phyloP scores from a whole-genome alignment of 2,113 vertebrate genomes.

The Platycercus adscitus region DNA sequence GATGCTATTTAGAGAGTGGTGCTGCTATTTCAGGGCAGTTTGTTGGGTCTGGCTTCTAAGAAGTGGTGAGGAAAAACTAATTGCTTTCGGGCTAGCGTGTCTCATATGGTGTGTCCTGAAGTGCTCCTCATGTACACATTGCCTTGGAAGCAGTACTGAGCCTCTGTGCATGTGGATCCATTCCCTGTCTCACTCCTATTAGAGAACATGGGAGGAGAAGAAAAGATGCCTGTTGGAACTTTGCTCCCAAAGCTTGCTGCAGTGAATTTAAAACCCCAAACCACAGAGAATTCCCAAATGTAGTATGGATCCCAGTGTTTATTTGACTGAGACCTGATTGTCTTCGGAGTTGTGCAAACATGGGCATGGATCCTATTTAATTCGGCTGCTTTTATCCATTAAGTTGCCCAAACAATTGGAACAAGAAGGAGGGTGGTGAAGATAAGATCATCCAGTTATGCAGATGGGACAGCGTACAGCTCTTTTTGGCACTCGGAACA shows the following conservation, averaged over 20 bases:
- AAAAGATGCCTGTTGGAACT: slow-evolving; percentile 4
- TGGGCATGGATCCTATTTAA: slow-evolving; percentile 17
- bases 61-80: slow-evolving; percentile 41
- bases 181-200: not conserved
- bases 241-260: slow-evolving; percentile 8
- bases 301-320: slow-evolving; percentile 29
- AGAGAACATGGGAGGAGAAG: slow-evolving; percentile 1
- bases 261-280: slow-evolving; percentile 39
- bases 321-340: slow-evolving; percentile 50
- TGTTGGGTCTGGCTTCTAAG: slow-evolving; percentile 39
- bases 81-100: slow-evolving; percentile 13
- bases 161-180: not conserved
- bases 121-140: slow-evolving; percentile 14
- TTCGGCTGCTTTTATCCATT: slow-evolving; percentile 14
- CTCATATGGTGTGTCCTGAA: slow-evolving; percentile 34
- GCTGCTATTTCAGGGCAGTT: slow-evolving; percentile 46
- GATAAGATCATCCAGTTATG: not conserved
- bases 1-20: slow-evolving; percentile 11
- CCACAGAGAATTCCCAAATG: slow-evolving; percentile 41
- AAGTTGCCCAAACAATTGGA: slow-evolving; percentile 1
- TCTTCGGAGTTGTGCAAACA: slow-evolving; percentile 42
- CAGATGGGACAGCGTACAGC: not conserved
- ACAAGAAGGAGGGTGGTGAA: not conserved
- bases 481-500: not conserved
- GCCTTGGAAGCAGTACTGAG: slow-evolving; percentile 12